Evolutionary conservation across 2,113 vertebrate genomes (phyloP), one percentile per base, ranked within the genome.

Genomic region (Perognathus longimembris): DNA sequence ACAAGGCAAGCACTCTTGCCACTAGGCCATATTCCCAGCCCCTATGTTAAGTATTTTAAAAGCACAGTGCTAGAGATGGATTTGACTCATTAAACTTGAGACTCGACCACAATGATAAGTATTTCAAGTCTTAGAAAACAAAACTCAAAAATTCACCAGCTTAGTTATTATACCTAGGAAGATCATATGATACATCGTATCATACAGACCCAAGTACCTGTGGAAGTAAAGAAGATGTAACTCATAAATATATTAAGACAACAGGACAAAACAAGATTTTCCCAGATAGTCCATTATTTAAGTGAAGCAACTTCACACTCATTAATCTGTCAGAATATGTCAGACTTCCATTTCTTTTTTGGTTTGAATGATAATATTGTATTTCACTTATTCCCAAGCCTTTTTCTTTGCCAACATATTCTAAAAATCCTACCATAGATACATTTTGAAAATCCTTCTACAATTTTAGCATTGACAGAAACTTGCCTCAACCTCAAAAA

Each of bases 101-200:
- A 67, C 30, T 32, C 14, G 14, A 76, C 50, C n/a, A 76, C 42
- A 66, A 75, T 57, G 45, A 50, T 61, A 50, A 85, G 81, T 70
- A 30, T 63, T 81, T 77, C n/a, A 30, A 40, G 66, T 89, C 81
- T 89, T 42, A 54, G 50, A 34, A 78, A 81, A 92, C 10, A 54
- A 74, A 38, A 30, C 24, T 66, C 12, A 50, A 76, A 57, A 32
- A 61, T 38, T 57, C 59, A 54, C 34, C 64, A 59, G 54, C 14
- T 66, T 28, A 36, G 38, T 54, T 85, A 34, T 73, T 34, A 22
- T 36, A 63, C 42, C 0, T 3, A 61, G n/a, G 34, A 24, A n/a
- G 22, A 82, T 30, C 15, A 6, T 3, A 21, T 26, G 57, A 32
- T 45, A 70, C 26, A 81, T 67, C 30, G n/a, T n/a, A 81, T 71